Evolutionary conservation across 2,113 vertebrate genomes (phyloP), one percentile per base, ranked within the genome.

Genomic region (Semicossyphus pulcher): DNA sequence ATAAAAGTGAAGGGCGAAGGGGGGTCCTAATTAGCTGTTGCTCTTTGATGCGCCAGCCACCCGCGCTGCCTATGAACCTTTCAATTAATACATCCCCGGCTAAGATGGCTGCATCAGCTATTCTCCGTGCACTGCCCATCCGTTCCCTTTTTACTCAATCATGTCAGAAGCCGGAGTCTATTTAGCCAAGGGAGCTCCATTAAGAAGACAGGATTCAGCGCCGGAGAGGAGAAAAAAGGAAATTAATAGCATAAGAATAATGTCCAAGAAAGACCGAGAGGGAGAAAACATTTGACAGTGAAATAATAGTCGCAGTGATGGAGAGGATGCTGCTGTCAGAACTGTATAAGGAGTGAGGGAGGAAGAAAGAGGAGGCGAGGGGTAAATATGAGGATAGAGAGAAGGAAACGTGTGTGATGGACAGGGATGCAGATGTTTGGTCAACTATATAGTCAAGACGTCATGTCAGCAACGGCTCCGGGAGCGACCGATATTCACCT

Each of bases 21-120:
- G 71, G 82, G 85, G 68, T 82, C 59, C 89, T 93, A 92, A 93
- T 94, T 94, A 92, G 90, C 89, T 83, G 75, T 59, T 83, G 83
- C 74, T 74, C 90, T 93, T 93, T 94, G 91, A 94, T 89, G 93
- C 86, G 76, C 72, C 80, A 26, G 41, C 85, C 89, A 86, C 89
- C 83, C 66, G 52, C 26, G 54, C 73, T 67, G 81, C 88, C 86
- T 82, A 56, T 77, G 66, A 93, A 93, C 90, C 91, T 93, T 93
- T 92, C 91, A 92, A 92, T 92, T 90, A 93, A 88, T 72, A 72
- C 72, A 80, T 85, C 70, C 84, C 70, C 79, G 72, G 57, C 88
- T 57, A 80, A 89, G 85, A 89, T 74, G 88, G 87, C 91, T 83
- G 82, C 86, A 88, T 91, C 91, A 89, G 90, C 92, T 84, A 76